Base-by-base conservation (phyloP, 2,888 invertebrate species). In the Pilophorus perplexus region DNA sequence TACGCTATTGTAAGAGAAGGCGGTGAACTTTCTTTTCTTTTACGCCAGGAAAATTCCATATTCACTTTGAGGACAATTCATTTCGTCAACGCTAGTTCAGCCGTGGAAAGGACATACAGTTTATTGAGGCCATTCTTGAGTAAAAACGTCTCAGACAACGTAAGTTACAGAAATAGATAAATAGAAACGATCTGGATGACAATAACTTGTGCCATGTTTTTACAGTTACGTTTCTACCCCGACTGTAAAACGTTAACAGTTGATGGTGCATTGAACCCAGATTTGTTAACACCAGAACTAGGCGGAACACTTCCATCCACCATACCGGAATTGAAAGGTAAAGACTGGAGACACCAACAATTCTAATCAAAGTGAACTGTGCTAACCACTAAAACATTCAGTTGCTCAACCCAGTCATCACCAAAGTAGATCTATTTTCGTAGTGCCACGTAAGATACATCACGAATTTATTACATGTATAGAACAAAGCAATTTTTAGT, bases 121-220 rank as follows among this genome's bases (percentile, higher is more conserved):
- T 50, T 72, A 42, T 55, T 71, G n/a, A 71, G 69, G 60, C 73
- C 73, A 1, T 72, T 74, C 37, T 66, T 73, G 46, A 68, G 65
- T 12, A 38, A 68, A 20, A 64, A 64, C 28, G 28, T 67, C 20
- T 59, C 57, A 20, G 65, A 69, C 44, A 14, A 52, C 22, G 69
- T 69, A 59, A 69, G 67, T 57, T 1, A 5, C 8, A 25, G n/a
- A 2, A 10, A 23, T n/a, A n/a, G n/a, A n/a, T n/a, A n/a, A n/a
- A n/a, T n/a, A n/a, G n/a, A n/a, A 44, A 44, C 2, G 14, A 38
- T 14, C 14, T 38, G 38, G 14, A 38, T 6, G 38, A 38, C 38
- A 2, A 5, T 44, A 14, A 44, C 44, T 44, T 44, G n/a, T n/a
- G 42, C 16, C 42, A n/a, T 33, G 10, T 28, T 37, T 12, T 57